A percentile compares a stretch with the other conserved stretches of the same genome.
phyloP scores from a whole-genome alignment of 2,797 vertebrate genomes.

The Xerus rutilus region DNA sequence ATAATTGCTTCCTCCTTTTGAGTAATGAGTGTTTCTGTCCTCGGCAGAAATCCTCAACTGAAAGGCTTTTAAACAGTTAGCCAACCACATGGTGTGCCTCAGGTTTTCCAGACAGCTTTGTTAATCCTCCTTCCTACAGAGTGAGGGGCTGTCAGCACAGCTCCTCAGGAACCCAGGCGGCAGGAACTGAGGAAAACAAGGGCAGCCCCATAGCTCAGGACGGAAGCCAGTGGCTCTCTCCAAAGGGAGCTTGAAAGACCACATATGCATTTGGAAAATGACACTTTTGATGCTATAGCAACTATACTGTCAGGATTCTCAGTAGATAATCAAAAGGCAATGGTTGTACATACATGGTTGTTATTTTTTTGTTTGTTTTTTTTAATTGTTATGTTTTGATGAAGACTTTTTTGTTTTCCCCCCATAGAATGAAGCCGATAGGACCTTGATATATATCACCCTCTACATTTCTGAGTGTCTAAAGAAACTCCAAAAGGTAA shows the following conservation, averaged over 20 bases:
- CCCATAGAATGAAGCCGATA: slow-evolving; percentile 97
- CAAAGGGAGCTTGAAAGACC: background rate
- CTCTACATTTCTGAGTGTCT: slow-evolving; percentile 99
- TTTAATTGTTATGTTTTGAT: background rate
- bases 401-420: slow-evolving; percentile 52
- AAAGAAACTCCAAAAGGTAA: slow-evolving; percentile 98
- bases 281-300: background rate
- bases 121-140: background rate
- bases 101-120: background rate
- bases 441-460: slow-evolving; percentile 98
- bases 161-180: background rate
- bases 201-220: background rate
- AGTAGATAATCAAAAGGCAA: background rate
- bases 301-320: background rate
- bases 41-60: slow-evolving; percentile 18
- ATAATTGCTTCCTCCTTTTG: slow-evolving; percentile 48
- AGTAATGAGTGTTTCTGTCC: slow-evolving; percentile 51
- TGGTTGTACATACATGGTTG: background rate
- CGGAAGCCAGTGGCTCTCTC: background rate
- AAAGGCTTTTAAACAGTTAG: slow-evolving; percentile 48
- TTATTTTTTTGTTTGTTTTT: background rate
- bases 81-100: slow-evolving; percentile 21
- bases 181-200: background rate
- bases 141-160: background rate
- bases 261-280: background rate